phyloP scores from a whole-genome alignment of 2,113 vertebrate species.

The Rhinolophus ferrumequinum region DNA sequence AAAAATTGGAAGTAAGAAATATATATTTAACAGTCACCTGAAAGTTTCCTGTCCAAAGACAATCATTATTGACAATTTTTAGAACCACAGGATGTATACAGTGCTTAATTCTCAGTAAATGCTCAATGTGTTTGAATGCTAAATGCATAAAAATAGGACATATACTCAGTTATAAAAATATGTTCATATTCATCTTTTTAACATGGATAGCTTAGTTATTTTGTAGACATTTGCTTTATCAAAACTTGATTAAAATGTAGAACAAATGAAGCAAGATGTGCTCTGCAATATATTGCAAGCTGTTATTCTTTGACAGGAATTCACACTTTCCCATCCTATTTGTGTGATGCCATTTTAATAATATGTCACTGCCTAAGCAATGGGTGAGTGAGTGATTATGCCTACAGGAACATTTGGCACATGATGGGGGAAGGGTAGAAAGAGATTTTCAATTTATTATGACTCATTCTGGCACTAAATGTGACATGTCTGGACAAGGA shows the following conservation, averaged over 20 bases:
- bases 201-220: neutral
- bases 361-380: conserved; percentile 80
- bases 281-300: conserved; percentile 71
- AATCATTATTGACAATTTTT: neutral
- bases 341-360: conserved; percentile 84
- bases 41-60: neutral
- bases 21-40: neutral
- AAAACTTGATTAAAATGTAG: conserved; percentile 57
- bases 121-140: neutral
- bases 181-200: conserved; percentile 18
- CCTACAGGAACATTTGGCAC: conserved; percentile 75
- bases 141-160: neutral
- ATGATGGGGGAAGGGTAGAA: conserved; percentile 61
- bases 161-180: neutral
- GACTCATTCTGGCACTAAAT: conserved; percentile 75
- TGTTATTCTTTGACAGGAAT: conserved; percentile 71
- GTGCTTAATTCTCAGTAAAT: neutral
- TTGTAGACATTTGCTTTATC: conserved; percentile 53
- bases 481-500: conserved; percentile 75
- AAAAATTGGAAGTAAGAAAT: neutral
- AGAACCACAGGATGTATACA: neutral
- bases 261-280: conserved; percentile 56
- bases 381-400: conserved; percentile 73
- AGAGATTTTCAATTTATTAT: conserved; percentile 80
- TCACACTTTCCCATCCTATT: conserved; percentile 77